Evolutionary conservation across 2,113 vertebrate species (phyloP).

Genomic region (Xiphorhynchus elegans): DNA sequence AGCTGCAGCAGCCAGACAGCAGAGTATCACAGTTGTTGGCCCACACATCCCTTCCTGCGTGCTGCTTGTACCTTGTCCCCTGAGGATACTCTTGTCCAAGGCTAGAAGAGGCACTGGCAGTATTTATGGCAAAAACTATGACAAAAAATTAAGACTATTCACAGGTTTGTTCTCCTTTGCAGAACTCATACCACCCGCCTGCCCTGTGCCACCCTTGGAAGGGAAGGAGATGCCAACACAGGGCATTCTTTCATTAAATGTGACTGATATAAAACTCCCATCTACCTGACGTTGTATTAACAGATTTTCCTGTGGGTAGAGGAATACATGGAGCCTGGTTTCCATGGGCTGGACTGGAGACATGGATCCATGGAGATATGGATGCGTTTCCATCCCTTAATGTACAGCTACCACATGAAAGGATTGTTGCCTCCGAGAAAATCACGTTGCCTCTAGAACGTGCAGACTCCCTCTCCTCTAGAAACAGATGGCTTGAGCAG

Average conservation of each 20-base stretch:
- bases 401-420: neutral
- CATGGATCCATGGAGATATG: neutral
- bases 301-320: neutral
- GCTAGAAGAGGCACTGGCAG: neutral
- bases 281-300: neutral
- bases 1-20: neutral
- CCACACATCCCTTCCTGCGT: neutral
- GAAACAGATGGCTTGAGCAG: constrained; percentile 56
- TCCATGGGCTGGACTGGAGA: neutral
- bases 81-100: neutral
- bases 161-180: neutral
- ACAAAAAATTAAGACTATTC: neutral
- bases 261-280: neutral
- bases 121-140: neutral
- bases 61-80: neutral
- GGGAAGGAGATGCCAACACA: neutral
- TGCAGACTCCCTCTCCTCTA: constrained; percentile 8
- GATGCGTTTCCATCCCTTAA: neutral
- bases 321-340: neutral
- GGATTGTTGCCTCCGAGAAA: neutral
- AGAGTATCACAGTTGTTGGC: neutral
- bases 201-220: neutral
- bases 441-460: neutral
- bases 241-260: fast-evolving
- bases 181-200: neutral